These are phyloP conservation scores for Pseudomyrmex concolor DNA, from an alignment of 1,140 invertebrate genomes.

Conservation along the genomic window DNA sequence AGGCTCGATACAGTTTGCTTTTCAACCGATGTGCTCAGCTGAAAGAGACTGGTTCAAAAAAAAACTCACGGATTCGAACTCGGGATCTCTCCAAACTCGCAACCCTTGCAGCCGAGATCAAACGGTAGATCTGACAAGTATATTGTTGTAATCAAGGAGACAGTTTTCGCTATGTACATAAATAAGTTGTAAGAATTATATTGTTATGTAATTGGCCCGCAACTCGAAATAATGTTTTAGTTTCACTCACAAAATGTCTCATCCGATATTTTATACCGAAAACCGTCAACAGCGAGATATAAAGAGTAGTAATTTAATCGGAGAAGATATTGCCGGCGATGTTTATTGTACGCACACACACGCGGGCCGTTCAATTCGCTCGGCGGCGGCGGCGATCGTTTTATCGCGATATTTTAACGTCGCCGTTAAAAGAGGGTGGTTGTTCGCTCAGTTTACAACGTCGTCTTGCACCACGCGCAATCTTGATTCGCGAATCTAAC, in stretches of 20 bases:
- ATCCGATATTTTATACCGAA: conserved; percentile 4
- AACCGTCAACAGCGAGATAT: conserved; percentile 4
- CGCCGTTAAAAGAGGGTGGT: conserved; percentile 37
- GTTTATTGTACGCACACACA: neutral
- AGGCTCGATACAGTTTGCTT: too few relatives aligned
- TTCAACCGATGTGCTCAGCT: too few relatives aligned
- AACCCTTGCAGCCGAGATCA: too few relatives aligned
- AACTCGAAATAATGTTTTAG: neutral
- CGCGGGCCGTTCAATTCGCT: conserved; percentile 6
- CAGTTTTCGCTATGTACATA: too few relatives aligned
- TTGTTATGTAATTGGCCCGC: neutral
- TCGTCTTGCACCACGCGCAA: conserved; percentile 11
- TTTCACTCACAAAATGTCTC: neutral
- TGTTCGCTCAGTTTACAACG: conserved; percentile 20
- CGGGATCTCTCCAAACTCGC: too few relatives aligned
- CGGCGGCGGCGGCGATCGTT: conserved; percentile 33
- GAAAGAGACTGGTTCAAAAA: too few relatives aligned
- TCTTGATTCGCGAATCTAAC: conserved; percentile 42
- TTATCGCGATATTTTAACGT: conserved; percentile 50
- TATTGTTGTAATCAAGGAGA: too few relatives aligned
- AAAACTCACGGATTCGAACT: too few relatives aligned
- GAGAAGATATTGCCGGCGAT: conserved; percentile 6
- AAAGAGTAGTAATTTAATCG: conserved; percentile 24
- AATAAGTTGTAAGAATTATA: too few relatives aligned
- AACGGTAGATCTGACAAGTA: too few relatives aligned